phyloP scores from a whole-genome alignment of 2,888 invertebrate genomes.

The Callinectes sapidus region DNA sequence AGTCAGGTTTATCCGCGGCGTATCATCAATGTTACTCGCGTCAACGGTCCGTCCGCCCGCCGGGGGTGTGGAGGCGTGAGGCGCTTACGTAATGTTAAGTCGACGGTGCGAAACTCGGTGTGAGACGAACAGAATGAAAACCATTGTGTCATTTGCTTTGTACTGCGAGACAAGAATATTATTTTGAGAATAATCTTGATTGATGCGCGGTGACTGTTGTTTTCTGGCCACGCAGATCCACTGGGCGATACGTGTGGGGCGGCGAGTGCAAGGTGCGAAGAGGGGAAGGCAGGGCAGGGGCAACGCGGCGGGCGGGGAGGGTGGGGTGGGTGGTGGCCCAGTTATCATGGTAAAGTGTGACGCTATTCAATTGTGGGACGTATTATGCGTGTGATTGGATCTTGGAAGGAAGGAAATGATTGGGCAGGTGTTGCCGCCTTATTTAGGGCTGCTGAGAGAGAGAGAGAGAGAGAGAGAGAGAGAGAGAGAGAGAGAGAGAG shows the following conservation, averaged over 20 bases:
- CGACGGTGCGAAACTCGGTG: background rate
- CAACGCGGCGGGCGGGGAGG: background rate
- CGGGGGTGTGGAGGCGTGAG: conserved; percentile 8
- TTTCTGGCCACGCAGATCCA: background rate
- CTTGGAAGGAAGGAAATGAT: conserved; percentile 32
- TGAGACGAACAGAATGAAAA: background rate
- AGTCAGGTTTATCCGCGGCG: background rate
- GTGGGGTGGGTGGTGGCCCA: background rate
- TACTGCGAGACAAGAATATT: conserved; percentile 46
- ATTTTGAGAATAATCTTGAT: conserved; percentile 52
- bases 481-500: background rate
- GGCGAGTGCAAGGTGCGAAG: background rate
- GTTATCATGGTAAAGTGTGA: conserved; percentile 35
- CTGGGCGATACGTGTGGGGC: background rate
- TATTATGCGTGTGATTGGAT: conserved; percentile 19
- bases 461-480: conserved; percentile 29
- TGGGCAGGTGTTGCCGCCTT: conserved; percentile 23
- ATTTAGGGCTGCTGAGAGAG: background rate
- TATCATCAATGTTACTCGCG: background rate
- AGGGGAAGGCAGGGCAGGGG: background rate
- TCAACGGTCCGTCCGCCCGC: conserved; percentile 18
- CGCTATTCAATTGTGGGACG: conserved; percentile 22
- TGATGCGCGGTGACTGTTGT: conserved; percentile 41
- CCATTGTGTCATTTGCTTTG: conserved; percentile 50
- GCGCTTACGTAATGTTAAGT: background rate